Base-by-base conservation (phyloP, 2,113 vertebrate species). In the Stegostoma tigrinum region DNA sequence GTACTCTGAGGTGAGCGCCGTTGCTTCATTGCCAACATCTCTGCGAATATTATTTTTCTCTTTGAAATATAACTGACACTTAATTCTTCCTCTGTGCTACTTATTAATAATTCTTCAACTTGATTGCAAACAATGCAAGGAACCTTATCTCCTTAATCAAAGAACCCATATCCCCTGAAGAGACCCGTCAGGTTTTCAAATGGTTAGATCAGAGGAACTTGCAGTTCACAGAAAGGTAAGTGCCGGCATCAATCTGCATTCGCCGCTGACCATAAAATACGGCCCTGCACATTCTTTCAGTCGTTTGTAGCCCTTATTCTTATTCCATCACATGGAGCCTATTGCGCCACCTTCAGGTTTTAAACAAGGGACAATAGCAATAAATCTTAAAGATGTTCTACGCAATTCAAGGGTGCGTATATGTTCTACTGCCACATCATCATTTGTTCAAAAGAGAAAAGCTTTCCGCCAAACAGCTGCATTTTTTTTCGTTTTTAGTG, bases 361-460 rank as follows among this genome's bases (percentile, higher is more conserved):
- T 95, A 95, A 95, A 14, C 42, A 27, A 34, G 68, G 45, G 72
- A 95, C 67, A 72, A 95, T 72, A 52, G 45, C 21, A 45, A 72
- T 95, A 70, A 70, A 95, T 45, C 64, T 42, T 52, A 30, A 34
- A 68, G 68, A 30, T 72, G 45, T 95, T 23, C n/a, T 94, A 45
- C 42, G 45, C 68, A 72, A 72, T 72, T 52, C 24, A 52, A 30
- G 67, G 8, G 42, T 95, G 94, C 72, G 70, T 95, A 72, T 94
- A 70, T 94, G 67, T 70, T 70, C 45, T 19, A 68, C 24, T 95
- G 94, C 94, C 94, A 95, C 94, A 95, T 95, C 68, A 95, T 95
- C 94, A 95, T 95, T 95, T 95, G 94, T 70, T 75, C 45, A 52
- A 75, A 34, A 93, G 61, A 94, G 23, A 93, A 48, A 12, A 94